Base-by-base conservation (phyloP, 1,140 invertebrate species). In the Vanessa tameamea region DNA sequence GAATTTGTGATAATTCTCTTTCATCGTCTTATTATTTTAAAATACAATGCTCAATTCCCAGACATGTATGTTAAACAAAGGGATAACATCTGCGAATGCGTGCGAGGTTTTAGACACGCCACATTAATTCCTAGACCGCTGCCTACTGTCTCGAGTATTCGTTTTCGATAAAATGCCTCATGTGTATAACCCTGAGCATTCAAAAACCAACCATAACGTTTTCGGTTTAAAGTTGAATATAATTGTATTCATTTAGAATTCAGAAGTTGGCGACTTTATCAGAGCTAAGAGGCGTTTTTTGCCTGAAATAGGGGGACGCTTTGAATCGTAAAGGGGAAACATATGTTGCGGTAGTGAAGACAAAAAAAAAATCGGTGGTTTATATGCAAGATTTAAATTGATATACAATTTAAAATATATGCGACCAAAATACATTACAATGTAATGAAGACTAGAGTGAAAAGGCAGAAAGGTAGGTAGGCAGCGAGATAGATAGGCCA, bases 51-150 rank as follows among this genome's bases (percentile, higher is more conserved):
- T 65, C 26, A 11, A 9, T 47, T 23, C 48, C 48, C 69, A 75
- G 69, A 69, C 73, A 69, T 77, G 79, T 82, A 75, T 78, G 76
- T 69, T 61, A 76, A 75, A 85, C 82, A 85, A 86, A 87, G 85
- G 79, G 77, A 84, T 82, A 82, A 83, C 79, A 79, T 75, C 67
- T 72, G 74, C 55, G 73, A 78, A 83, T 87, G 86, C 86, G 87
- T 89, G 83, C 82, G 78, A 78, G 79, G 82, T 87, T 87, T 89
- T 85, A 87, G 84, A 81, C 79, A 84, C 80, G 83, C 78, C 75
- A 83, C 87, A 89, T 89, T 89, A 87, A 87, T 87, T 87, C 82
- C 84, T 85, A 87, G 87, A 85, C 85, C 82, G 80, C 84, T 82
- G 84, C 85, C 87, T 86, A 87, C 84, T 85, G 87, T 88, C 87